Percentiles rank a stretch among this genome's conserved stretches.
These are phyloP conservation scores for Psittacula derbiana DNA, from an alignment of 2,797 vertebrate species.

Conservation along the genomic window DNA sequence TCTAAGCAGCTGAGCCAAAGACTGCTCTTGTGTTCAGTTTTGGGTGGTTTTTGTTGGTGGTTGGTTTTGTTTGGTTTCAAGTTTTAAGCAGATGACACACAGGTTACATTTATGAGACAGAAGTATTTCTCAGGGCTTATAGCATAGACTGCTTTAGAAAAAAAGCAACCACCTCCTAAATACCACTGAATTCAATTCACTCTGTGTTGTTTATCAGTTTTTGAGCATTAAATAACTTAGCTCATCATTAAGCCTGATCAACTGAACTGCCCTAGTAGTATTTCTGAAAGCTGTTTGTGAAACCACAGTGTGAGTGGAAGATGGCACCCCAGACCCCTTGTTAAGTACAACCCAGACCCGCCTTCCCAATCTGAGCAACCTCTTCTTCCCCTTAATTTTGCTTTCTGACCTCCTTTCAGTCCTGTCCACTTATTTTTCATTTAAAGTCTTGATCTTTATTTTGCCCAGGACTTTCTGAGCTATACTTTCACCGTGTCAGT, in stretches of 20 bases:
- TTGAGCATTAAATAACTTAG: not conserved
- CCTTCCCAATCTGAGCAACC: not conserved
- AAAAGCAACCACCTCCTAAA: not conserved
- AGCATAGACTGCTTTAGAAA: not conserved
- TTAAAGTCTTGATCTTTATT: not conserved
- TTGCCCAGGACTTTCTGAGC: not conserved
- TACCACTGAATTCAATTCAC: not conserved
- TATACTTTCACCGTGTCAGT: not conserved
- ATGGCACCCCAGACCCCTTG: rapidly evolving
- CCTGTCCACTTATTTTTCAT: not conserved
- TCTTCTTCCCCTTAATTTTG: not conserved
- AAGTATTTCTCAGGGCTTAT: not conserved
- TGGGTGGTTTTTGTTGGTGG: not conserved
- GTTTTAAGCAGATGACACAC: not conserved
- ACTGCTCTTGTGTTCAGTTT: not conserved
- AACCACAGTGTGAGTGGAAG: not conserved
- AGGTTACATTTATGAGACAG: not conserved
- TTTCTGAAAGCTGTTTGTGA: not conserved
- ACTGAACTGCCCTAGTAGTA: not conserved
- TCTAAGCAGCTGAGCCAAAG: not conserved
- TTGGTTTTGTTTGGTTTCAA: not conserved
- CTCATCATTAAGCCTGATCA: not conserved
- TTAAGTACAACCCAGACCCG: not conserved
- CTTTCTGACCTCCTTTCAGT: not conserved
- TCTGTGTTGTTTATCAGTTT: not conserved